Evolutionary conservation across 2,888 invertebrate genomes (phyloP).

Genomic region (Mesorhabditis belari): DNA sequence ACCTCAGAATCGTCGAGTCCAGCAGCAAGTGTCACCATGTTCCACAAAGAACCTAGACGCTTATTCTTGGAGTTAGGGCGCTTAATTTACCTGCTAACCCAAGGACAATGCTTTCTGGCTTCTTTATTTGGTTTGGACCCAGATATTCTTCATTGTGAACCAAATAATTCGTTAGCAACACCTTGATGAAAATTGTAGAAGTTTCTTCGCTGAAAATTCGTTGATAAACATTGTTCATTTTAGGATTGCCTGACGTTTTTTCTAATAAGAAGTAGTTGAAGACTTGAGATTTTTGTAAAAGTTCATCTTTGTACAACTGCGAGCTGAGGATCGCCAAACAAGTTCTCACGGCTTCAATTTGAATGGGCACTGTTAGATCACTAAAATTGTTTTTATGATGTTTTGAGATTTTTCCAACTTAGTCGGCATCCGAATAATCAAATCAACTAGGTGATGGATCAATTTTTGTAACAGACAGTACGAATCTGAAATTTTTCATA

Average conservation of each 20-base stretch:
- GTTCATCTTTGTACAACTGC: slow-evolving; percentile 56
- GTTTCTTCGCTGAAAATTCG: slow-evolving; percentile 1
- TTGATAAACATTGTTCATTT: not conserved
- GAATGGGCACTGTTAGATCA: slow-evolving; percentile 42
- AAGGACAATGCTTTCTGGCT: slow-evolving; percentile 76
- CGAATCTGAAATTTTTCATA: too few species aligned
- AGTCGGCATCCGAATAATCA: slow-evolving; percentile 72
- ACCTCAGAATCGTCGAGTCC: slow-evolving; percentile 21
- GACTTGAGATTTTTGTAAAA: slow-evolving; percentile 53
- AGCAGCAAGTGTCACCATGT: slow-evolving; percentile 40
- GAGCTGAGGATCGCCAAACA: slow-evolving; percentile 56
- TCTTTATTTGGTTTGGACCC: slow-evolving; percentile 51
- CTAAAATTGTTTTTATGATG: slow-evolving; percentile 22
- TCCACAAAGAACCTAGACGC: slow-evolving; percentile 50
- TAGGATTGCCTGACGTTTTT: slow-evolving; percentile 14
- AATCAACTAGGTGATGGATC: slow-evolving; percentile 70
- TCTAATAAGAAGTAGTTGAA: slow-evolving; percentile 54
- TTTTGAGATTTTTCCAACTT: slow-evolving; percentile 60
- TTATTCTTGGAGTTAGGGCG: too few species aligned
- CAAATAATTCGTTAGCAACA: slow-evolving; percentile 55
- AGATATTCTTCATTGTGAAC: slow-evolving; percentile 47
- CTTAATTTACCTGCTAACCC: slow-evolving; percentile 67
- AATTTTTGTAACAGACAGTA: too few species aligned
- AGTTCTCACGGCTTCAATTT: slow-evolving; percentile 56
- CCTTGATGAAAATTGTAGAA: slow-evolving; percentile 52